phyloP scores from a whole-genome alignment of 2,797 vertebrate genomes.

The Rallus crepitans region DNA sequence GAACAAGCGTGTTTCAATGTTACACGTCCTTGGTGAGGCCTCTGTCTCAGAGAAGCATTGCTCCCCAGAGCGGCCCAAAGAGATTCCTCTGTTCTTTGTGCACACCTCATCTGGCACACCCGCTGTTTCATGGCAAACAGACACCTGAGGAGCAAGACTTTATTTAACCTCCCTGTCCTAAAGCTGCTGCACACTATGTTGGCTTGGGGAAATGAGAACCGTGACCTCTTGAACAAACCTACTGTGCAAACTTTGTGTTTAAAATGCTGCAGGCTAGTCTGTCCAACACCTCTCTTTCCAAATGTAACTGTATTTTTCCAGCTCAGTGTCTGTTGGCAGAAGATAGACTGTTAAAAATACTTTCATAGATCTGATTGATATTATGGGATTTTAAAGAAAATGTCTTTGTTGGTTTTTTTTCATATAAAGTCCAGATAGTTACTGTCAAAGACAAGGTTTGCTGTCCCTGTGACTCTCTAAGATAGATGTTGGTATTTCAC shows the following conservation, averaged over 20 bases:
- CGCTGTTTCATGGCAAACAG: neutral
- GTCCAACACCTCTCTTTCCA: neutral
- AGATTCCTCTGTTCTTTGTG: neutral
- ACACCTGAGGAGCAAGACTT: neutral
- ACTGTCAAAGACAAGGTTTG: neutral
- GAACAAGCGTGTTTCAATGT: neutral
- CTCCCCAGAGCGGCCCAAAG: neutral
- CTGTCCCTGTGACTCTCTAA: neutral
- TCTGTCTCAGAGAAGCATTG: neutral
- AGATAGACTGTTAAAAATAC: neutral
- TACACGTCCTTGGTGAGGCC: fast-evolving
- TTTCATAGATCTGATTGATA: neutral
- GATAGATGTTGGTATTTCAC: neutral
- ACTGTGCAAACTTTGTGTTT: neutral
- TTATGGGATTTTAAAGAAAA: neutral
- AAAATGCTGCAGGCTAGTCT: neutral
- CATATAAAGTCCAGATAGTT: neutral
- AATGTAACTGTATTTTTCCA: neutral
- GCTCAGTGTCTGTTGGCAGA: slow-evolving; percentile 13
- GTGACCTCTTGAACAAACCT: neutral
- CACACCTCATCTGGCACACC: neutral
- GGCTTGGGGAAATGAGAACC: neutral
- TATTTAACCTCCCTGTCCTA: neutral
- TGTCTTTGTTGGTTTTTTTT: neutral
- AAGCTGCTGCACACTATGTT: neutral